Conservation (phyloP, 2,797 vertebrate species). For the Peromyscus nudipes region DNA sequence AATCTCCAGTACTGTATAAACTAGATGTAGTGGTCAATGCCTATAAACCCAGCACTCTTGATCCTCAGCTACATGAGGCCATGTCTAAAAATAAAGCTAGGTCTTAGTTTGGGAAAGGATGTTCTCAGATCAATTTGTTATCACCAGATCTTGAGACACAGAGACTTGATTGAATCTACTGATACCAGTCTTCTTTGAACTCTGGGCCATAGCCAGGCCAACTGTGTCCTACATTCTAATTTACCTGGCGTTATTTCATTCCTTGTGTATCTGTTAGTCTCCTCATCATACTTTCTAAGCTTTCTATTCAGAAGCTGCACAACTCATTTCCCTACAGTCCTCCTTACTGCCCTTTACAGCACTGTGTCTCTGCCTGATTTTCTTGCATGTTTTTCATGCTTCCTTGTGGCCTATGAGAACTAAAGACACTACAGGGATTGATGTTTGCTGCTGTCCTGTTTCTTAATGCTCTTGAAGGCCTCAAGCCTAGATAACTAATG, state of each 20-base stretch:
- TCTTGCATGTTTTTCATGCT: neutral
- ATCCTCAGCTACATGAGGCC: neutral
- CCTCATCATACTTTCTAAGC: neutral
- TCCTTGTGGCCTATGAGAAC: slow-evolving; percentile 53
- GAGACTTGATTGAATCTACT: neutral
- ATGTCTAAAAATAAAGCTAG: neutral
- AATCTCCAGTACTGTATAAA: neutral
- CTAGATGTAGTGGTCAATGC: neutral
- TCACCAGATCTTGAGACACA: neutral
- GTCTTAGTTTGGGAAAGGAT: slow-evolving; percentile 3
- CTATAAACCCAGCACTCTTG: neutral
- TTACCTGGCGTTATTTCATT: slow-evolving; percentile 17
- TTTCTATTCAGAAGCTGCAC: neutral
- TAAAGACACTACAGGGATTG: neutral
- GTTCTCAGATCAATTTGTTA: slow-evolving; percentile 24
- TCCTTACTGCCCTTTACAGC: neutral
- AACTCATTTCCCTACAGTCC: neutral
- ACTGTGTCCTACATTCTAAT: neutral
- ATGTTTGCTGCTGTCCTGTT: neutral
- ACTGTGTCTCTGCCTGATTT: slow-evolving; percentile 47
- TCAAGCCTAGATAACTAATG: slow-evolving; percentile 35
- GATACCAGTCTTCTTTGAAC: slow-evolving; percentile 9
- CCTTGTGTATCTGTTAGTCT: neutral
- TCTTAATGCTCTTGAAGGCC: neutral
- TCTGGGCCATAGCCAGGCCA: neutral